These are phyloP conservation scores for Drosophila mulleri DNA, from an alignment of 2,888 invertebrate genomes.

Conservation along the genomic window DNA sequence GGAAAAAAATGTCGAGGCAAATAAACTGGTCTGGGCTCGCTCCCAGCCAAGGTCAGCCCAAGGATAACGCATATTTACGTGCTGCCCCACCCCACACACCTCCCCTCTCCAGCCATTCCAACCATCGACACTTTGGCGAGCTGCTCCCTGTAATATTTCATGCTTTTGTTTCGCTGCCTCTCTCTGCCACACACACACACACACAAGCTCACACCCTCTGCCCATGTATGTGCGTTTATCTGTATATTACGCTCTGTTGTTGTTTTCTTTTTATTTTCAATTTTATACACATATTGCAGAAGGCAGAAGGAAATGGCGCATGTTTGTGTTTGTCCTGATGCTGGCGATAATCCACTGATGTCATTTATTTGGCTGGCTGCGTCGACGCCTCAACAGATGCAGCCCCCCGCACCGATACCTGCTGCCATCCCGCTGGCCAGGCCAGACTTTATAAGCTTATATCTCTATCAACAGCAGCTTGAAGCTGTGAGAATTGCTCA, in stretches of 20 bases:
- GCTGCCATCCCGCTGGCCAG: constrained; percentile 8
- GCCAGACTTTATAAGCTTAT: constrained; percentile 49
- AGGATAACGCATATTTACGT: constrained; percentile 79
- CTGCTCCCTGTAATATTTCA: constrained; percentile 64
- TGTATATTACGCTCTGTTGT: constrained; percentile 41
- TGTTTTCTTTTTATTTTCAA: constrained; percentile 52
- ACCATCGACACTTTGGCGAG: constrained; percentile 58
- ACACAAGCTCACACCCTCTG: constrained; percentile 21
- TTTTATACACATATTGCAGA: constrained; percentile 66
- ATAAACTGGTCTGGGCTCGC: constrained; percentile 18
- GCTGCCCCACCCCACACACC: constrained; percentile 24
- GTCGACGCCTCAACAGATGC: constrained; percentile 34
- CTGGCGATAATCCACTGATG: constrained; percentile 78
- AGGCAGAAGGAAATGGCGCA: constrained; percentile 62
- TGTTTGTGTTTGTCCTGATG: constrained; percentile 62
- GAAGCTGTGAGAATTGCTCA: constrained; percentile 70
- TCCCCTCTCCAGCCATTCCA: constrained; percentile 5
- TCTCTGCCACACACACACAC: constrained; percentile 34
- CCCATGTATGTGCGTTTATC: constrained; percentile 35
- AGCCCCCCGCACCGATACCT: constrained; percentile 14
- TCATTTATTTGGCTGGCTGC: constrained; percentile 72
- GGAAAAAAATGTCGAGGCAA: constrained; percentile 48
- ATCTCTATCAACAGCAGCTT: constrained; percentile 74
- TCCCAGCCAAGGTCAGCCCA: constrained; percentile 76
- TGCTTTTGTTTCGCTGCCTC: constrained; percentile 65